Evolutionary conservation across 37 sponge, comb jelly and placozoan genomes (phyloP).

Genomic region (Chondrosia reniformis): DNA sequence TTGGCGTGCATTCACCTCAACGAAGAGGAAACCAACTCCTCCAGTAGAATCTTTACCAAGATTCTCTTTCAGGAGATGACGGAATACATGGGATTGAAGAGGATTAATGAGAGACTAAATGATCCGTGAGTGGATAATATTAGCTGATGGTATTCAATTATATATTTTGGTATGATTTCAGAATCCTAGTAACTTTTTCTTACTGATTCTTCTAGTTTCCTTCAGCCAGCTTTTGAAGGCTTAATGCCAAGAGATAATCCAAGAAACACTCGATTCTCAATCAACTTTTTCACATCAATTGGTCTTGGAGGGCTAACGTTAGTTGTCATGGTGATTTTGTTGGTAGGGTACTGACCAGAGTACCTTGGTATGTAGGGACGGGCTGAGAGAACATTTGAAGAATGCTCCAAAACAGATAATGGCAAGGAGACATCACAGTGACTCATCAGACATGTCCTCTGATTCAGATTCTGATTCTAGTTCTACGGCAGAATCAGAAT

Average conservation of each 20-base stretch:
- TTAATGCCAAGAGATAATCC: constrained; percentile 92
- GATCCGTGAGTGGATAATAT: constrained; percentile 67
- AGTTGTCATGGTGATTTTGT: constrained; percentile 13
- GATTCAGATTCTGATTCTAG: constrained; percentile 4
- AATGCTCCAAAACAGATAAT: constrained; percentile 85
- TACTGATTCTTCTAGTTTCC: constrained; percentile 23
- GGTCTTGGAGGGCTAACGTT: constrained; percentile 97
- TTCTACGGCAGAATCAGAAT: not conserved
- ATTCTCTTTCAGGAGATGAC: constrained; percentile 97
- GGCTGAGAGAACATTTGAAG: constrained; percentile 89
- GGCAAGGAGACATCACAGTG: constrained; percentile 44
- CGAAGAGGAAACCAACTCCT: constrained; percentile 97
- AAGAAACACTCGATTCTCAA: constrained; percentile 89
- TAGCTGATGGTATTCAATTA: not conserved
- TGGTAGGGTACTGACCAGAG: not conserved
- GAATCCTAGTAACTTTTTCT: not conserved
- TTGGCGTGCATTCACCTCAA: constrained; percentile 88
- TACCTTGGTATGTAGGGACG: constrained; percentile 54
- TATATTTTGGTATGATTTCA: not conserved
- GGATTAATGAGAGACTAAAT: constrained; percentile 80
- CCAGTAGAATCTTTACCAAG: constrained; percentile 98
- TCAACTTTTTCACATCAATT: constrained; percentile 99
- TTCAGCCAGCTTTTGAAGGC: constrained; percentile 83
- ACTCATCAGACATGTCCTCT: constrained; percentile 29
- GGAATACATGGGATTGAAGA: constrained; percentile 89